These are phyloP conservation scores for Hucho hucho DNA, from an alignment of 2,113 vertebrate species.

Conservation along the genomic window DNA sequence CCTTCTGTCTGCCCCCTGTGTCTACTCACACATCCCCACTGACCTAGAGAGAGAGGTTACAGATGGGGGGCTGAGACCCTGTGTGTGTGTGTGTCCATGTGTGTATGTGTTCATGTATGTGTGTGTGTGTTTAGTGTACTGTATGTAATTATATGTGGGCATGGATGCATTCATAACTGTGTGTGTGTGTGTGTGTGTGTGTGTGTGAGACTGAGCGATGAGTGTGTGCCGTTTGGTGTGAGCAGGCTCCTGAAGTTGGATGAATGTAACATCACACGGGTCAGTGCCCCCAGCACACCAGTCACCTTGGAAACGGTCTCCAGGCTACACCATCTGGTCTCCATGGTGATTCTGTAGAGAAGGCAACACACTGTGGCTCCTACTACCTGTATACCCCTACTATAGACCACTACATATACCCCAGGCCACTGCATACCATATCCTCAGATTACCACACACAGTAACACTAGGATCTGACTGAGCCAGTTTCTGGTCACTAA, in stretches of 20 bases:
- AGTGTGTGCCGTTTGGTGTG: background rate
- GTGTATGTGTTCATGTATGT: background rate
- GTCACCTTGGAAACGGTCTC: conserved; percentile 40
- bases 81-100: background rate
- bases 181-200: background rate
- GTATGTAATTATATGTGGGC: background rate
- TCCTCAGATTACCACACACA: too few species aligned
- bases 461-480: too few species aligned
- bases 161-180: background rate
- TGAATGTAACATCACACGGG: conserved; percentile 27
- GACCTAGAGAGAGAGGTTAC: too few species aligned
- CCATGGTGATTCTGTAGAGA: background rate
- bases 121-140: background rate
- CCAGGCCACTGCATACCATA: too few species aligned
- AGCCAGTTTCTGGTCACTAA: too few species aligned
- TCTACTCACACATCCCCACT: too few species aligned
- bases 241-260: background rate
- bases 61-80: too few species aligned
- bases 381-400: too few species aligned
- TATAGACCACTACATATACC: too few species aligned
- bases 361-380: too few species aligned
- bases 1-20: too few species aligned
- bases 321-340: conserved; percentile 41
- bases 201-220: background rate
- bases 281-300: background rate